Evolutionary conservation across 2,113 vertebrate genomes (phyloP).

Genomic region (Strigops habroptila): DNA sequence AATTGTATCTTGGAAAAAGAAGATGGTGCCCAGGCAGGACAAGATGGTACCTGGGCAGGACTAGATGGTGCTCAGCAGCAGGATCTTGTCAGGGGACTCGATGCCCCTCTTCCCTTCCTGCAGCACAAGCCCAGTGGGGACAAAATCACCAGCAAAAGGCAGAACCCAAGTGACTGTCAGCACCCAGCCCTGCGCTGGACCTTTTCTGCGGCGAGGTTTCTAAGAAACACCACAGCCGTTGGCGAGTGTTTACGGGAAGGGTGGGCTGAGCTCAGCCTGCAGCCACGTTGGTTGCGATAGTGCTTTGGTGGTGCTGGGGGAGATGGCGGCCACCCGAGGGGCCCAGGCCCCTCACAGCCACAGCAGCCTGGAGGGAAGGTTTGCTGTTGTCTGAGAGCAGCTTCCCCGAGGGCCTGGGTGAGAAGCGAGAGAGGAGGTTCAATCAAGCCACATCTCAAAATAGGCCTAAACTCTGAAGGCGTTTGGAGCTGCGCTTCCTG

Average conservation of each 20-base stretch:
- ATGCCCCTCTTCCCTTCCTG: rapidly evolving
- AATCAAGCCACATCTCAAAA: slow-evolving; percentile 55
- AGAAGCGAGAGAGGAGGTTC: background rate
- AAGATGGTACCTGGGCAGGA: background rate
- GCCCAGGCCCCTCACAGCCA: rapidly evolving
- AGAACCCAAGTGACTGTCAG: background rate
- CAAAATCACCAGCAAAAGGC: background rate
- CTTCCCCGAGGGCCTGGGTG: background rate
- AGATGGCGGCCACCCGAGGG: rapidly evolving
- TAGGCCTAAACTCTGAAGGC: background rate
- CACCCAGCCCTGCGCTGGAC: background rate
- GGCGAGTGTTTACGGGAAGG: slow-evolving; percentile 64
- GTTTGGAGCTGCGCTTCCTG: slow-evolving; percentile 14
- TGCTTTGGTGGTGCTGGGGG: rapidly evolving
- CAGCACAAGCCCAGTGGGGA: rapidly evolving
- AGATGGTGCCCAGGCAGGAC: too few species aligned
- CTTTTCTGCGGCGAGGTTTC: slow-evolving; percentile 61
- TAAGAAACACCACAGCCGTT: slow-evolving; percentile 70
- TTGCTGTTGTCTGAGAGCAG: background rate
- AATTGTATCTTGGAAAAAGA: too few species aligned
- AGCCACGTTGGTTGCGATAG: background rate
- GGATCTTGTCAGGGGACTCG: rapidly evolving
- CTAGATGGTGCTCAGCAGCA: rapidly evolving
- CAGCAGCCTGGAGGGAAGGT: background rate
- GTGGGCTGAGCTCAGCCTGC: background rate